Percentiles rank a stretch among this genome's conserved stretches.
These are phyloP conservation scores for Labia minor DNA, from an alignment of 2,888 invertebrate species.

Conservation along the genomic window DNA sequence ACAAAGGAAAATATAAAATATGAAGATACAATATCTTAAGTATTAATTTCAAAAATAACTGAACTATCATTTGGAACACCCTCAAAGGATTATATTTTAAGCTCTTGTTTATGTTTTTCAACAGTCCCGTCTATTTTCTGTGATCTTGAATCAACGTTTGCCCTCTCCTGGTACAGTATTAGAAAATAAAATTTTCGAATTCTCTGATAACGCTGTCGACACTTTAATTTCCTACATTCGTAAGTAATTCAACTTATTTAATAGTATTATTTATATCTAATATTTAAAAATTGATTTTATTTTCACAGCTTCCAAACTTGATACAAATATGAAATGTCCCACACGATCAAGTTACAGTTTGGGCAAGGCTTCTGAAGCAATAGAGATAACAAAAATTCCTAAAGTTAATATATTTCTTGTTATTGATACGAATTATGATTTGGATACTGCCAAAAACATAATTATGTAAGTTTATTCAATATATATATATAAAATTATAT, in stretches of 20 bases:
- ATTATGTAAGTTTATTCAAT: too few relatives aligned
- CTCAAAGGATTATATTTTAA: too few relatives aligned
- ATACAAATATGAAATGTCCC: neutral
- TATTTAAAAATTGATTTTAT: neutral
- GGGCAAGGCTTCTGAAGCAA: neutral
- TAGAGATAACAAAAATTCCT: neutral
- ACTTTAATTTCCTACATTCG: slow-evolving; percentile 23
- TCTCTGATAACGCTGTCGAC: slow-evolving; percentile 23
- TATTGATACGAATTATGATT: neutral
- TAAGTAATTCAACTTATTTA: too few relatives aligned
- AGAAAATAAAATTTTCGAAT: slow-evolving; percentile 21
- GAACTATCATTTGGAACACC: too few relatives aligned
- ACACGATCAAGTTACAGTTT: too few relatives aligned
- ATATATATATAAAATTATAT: too few relatives aligned
- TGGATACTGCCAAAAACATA: neutral
- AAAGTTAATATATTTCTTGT: neutral
- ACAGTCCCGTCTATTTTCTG: slow-evolving; percentile 37
- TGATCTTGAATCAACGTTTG: slow-evolving; percentile 42
- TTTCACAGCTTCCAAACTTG: neutral
- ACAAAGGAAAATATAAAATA: too few relatives aligned
- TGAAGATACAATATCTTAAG: too few relatives aligned
- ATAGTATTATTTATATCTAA: neutral
- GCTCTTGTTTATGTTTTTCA: too few relatives aligned
- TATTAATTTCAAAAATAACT: too few relatives aligned
- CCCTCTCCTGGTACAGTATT: slow-evolving; percentile 25